Evolutionary conservation across 2,113 vertebrate species (phyloP).

Genomic region (Pampusana beccarii): DNA sequence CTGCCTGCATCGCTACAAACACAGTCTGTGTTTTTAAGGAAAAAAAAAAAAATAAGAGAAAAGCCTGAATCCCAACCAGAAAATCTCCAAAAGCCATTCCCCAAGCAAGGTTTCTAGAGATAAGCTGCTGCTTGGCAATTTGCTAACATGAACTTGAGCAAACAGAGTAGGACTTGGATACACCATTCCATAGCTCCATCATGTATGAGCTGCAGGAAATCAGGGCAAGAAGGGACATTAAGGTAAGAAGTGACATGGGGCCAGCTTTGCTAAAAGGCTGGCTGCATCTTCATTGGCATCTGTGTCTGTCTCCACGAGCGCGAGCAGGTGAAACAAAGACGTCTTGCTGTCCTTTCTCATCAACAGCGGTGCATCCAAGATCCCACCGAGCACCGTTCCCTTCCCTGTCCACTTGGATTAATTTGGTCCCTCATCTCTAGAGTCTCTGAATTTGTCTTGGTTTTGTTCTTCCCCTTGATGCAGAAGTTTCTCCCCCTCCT

Average conservation of each 20-base stretch:
- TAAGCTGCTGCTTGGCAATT: neutral
- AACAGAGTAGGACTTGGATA: neutral
- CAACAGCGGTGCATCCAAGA: neutral
- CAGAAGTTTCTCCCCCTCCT: neutral
- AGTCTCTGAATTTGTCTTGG: conserved; percentile 29
- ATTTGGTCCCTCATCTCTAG: conserved; percentile 40
- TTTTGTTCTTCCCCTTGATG: neutral
- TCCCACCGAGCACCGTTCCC: neutral
- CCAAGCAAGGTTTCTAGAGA: neutral
- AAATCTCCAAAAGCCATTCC: neutral
- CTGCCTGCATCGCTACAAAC: neutral
- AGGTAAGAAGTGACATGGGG: conserved; percentile 76
- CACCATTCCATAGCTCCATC: neutral
- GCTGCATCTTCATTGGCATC: conserved; percentile 57
- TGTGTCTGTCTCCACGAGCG: conserved; percentile 22
- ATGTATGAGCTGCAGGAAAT: neutral
- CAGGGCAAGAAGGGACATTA: conserved; percentile 28
- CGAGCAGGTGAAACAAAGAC: neutral
- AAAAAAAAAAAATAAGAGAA: neutral
- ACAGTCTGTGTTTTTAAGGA: neutral
- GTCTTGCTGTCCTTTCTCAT: neutral
- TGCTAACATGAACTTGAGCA: neutral
- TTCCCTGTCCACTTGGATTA: conserved; percentile 54
- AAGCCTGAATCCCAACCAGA: neutral
- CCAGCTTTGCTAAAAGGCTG: conserved; percentile 74